These are phyloP conservation scores for Bombus affinis DNA, from an alignment of 1,140 invertebrate genomes.

Conservation along the genomic window DNA sequence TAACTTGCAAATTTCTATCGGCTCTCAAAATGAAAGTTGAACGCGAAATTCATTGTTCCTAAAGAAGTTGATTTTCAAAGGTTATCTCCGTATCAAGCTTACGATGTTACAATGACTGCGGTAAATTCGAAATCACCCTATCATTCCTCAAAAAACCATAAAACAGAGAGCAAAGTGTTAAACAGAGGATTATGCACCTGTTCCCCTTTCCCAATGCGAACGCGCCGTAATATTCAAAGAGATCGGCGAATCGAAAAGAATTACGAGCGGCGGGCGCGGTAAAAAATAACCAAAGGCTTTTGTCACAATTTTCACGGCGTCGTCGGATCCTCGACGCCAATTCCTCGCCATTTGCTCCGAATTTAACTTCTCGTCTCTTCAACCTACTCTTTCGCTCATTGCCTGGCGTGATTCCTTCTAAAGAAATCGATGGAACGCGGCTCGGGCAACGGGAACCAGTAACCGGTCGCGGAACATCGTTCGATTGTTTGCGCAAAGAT, in stretches of 20 bases:
- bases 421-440: not conserved
- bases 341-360: conserved; percentile 14
- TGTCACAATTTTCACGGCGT: not conserved
- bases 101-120: no score
- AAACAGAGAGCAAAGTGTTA: no score
- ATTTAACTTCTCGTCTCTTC: conserved; percentile 4
- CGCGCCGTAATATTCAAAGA: not conserved
- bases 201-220: not conserved
- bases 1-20: no score
- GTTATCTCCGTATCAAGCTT: no score
- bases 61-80: no score
- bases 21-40: no score
- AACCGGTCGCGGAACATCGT: conserved; percentile 40
- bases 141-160: no score
- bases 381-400: not conserved
- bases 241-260: not conserved
- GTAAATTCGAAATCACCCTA: no score
- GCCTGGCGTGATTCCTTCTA: no score
- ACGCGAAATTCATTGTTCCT: no score
- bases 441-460: not conserved
- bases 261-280: not conserved
- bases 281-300: conserved; percentile 6
- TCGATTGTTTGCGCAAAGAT: conserved; percentile 60
- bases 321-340: not conserved
- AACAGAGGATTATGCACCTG: not conserved